phyloP scores from a whole-genome alignment of 2,888 invertebrate genomes.

The Drosophila mettleri region DNA sequence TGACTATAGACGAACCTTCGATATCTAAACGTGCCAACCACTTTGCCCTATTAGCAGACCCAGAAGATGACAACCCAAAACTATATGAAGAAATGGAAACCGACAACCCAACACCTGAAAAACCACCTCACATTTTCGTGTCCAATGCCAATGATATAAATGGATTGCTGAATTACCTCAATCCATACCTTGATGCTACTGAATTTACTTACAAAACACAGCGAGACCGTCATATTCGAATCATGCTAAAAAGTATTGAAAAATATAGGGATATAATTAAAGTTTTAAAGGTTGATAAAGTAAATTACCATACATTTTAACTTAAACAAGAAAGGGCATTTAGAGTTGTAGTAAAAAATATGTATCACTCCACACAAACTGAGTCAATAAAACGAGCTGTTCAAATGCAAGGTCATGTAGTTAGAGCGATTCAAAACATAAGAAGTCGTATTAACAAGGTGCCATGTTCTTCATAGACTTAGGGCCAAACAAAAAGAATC shows the following conservation, averaged over 20 bases:
- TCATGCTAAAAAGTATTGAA: too few relatives aligned
- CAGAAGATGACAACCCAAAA: neutral
- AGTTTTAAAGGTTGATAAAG: too few relatives aligned
- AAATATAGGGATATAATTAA: too few relatives aligned
- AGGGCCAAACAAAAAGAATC: neutral
- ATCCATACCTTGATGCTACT: too few relatives aligned
- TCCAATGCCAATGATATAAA: constrained; percentile 3
- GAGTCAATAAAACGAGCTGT: neutral
- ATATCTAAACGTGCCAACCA: neutral
- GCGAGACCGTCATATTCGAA: too few relatives aligned
- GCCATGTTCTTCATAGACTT: constrained; percentile 5
- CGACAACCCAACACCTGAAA: neutral
- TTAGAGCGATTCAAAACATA: neutral
- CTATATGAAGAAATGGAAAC: neutral
- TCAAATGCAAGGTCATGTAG: neutral
- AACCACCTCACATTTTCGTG: constrained; percentile 5
- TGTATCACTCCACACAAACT: constrained; percentile 6
- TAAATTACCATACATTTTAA: too few relatives aligned
- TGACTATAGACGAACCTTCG: neutral
- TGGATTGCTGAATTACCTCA: neutral
- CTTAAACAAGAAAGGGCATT: constrained; percentile 3
- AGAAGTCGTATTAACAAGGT: constrained; percentile 4
- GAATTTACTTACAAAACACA: constrained; percentile 22
- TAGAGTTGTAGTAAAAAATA: constrained; percentile 8
- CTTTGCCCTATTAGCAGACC: neutral